A percentile compares a stretch with the other conserved stretches of the same genome.
Evolutionary conservation across 37 sponge, comb jelly and placozoan species (phyloP).

Genomic region (Aphrocallistes beatrix): DNA sequence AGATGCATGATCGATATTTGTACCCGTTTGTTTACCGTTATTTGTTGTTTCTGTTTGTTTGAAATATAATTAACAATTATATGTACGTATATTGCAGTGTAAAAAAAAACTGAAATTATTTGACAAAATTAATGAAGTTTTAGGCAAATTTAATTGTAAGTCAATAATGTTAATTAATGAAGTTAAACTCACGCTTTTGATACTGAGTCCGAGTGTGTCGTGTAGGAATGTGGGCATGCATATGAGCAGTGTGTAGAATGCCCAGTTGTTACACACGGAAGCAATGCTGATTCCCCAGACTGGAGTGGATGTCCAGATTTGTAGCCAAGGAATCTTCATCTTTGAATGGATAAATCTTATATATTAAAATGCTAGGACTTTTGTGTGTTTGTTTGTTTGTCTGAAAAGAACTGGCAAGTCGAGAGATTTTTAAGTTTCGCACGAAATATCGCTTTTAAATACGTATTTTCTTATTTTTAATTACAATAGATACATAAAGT

Average conservation of each 20-base stretch:
- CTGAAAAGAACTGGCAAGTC: too few species aligned
- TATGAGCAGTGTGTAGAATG: constrained; percentile 76
- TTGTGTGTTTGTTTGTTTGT: too few species aligned
- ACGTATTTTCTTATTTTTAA: too few species aligned
- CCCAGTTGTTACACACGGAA: constrained; percentile 77
- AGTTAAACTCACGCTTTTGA: constrained; percentile 20
- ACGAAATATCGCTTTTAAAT: too few species aligned
- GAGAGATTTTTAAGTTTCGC: too few species aligned
- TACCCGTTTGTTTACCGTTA: neutral
- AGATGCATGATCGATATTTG: too few species aligned
- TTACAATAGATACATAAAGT: too few species aligned
- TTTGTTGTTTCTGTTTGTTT: neutral
- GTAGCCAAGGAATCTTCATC: constrained; percentile 41
- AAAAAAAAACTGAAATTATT: neutral
- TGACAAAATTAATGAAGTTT: neutral
- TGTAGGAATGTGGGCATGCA: constrained; percentile 65
- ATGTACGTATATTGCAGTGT: neutral
- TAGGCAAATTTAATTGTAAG: neutral
- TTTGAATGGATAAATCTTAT: neutral
- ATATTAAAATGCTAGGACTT: too few species aligned
- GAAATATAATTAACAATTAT: neutral
- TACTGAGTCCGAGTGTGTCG: constrained; percentile 33
- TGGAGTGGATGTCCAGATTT: constrained; percentile 54
- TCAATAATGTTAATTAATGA: too few species aligned
- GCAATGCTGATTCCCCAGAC: constrained; percentile 67